A percentile compares a stretch with the other conserved stretches of the same genome.
These are phyloP conservation scores for Pristis pectinata DNA, from an alignment of 2,797 vertebrate species.

Conservation along the genomic window DNA sequence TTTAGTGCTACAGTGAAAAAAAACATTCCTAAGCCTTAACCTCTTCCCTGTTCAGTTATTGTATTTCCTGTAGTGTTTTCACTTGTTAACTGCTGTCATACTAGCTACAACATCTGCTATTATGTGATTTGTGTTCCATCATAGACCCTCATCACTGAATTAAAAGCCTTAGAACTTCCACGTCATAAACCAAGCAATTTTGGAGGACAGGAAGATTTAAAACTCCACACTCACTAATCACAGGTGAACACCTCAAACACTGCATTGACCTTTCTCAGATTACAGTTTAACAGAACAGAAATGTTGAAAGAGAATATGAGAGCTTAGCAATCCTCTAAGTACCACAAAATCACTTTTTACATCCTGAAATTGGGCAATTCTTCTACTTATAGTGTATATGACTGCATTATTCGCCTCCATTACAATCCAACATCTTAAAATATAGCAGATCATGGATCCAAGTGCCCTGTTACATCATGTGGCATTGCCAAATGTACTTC, in stretches of 20 bases:
- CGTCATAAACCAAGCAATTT: background rate
- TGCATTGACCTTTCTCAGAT: background rate
- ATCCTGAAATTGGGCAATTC: background rate
- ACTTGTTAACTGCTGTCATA: background rate
- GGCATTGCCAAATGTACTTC: background rate
- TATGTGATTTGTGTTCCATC: background rate
- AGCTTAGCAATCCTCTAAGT: background rate
- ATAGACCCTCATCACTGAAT: background rate
- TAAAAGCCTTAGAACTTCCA: background rate
- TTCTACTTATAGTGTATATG: background rate
- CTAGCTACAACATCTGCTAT: background rate
- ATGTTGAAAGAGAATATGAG: background rate
- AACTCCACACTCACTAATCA: background rate
- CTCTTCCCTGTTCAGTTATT: background rate
- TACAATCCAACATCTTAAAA: background rate
- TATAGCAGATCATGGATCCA: background rate
- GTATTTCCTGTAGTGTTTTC: background rate
- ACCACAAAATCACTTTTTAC: background rate
- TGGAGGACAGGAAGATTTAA: background rate
- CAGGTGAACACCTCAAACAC: background rate
- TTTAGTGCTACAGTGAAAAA: background rate
- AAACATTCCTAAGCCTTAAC: background rate
- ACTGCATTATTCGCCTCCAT: no score
- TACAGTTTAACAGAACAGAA: background rate
- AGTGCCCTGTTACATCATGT: constrained; percentile 1